These are phyloP conservation scores for Tapirus indicus DNA, from an alignment of 2,797 vertebrate species.

Conservation along the genomic window DNA sequence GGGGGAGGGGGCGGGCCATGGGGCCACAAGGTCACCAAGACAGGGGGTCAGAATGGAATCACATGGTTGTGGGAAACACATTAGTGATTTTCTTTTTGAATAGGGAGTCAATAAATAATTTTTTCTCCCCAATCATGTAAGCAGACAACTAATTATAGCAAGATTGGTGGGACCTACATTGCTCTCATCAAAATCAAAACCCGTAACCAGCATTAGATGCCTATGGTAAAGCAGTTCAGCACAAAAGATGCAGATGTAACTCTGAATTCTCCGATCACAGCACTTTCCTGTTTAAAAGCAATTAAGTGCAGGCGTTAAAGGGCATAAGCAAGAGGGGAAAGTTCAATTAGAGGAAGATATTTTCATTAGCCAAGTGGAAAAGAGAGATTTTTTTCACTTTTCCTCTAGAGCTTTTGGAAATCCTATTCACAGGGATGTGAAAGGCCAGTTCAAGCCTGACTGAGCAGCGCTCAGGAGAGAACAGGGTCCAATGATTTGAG, in stretches of 20 bases:
- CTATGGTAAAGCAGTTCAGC: slow-evolving; percentile 64
- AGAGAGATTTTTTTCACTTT: slow-evolving; percentile 26
- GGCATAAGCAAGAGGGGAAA: slow-evolving; percentile 66
- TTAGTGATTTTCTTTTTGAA: slow-evolving; percentile 59
- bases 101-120: slow-evolving; percentile 70
- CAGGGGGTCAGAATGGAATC: not conserved
- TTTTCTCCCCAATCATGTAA: slow-evolving; percentile 65
- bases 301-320: slow-evolving; percentile 85
- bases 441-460: not conserved
- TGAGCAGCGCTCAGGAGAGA: not conserved
- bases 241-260: slow-evolving; percentile 75
- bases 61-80: slow-evolving; percentile 8
- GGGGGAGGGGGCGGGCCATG: not conserved
- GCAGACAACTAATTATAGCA: slow-evolving; percentile 61
- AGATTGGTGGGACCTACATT: slow-evolving; percentile 49
- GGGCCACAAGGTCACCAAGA: not conserved
- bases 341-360: slow-evolving; percentile 76
- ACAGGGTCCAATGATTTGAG: not conserved
- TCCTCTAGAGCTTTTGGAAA: slow-evolving; percentile 27
- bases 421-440: not conserved
- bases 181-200: slow-evolving; percentile 71
- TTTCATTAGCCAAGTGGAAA: slow-evolving; percentile 62
- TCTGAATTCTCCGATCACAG: slow-evolving; percentile 86
- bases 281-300: slow-evolving; percentile 82
- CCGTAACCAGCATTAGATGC: slow-evolving; percentile 57